Conservation (phyloP, 2,113 vertebrate genomes). For the Porphyrio hochstetteri region DNA sequence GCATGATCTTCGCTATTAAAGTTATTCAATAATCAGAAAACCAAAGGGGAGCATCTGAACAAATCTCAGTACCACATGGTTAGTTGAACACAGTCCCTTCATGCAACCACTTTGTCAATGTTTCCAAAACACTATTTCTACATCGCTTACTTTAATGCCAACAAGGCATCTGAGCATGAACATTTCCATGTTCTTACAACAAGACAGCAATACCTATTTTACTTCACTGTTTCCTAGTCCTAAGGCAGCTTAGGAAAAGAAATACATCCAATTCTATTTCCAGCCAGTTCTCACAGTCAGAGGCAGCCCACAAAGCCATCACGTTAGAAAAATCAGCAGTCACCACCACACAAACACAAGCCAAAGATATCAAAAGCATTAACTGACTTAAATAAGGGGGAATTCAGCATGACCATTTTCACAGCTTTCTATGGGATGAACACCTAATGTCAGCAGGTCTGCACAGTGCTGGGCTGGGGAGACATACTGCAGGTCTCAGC, state of each 20-base stretch:
- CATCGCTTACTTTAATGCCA: constrained; percentile 1
- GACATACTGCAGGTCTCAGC: background rate
- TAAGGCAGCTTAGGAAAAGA: background rate
- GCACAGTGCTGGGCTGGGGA: background rate
- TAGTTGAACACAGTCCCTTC: background rate
- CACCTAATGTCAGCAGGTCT: background rate
- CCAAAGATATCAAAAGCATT: constrained; percentile 11
- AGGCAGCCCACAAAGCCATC: constrained; percentile 25
- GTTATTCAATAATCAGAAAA: constrained; percentile 15
- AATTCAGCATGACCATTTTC: background rate
- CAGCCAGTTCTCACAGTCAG: background rate
- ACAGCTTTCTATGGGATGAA: background rate
- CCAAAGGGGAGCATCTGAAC: background rate
- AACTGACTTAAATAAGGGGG: background rate
- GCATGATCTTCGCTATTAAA: background rate
- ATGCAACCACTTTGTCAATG: background rate
- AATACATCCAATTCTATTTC: background rate
- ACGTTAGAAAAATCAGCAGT: background rate
- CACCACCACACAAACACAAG: background rate
- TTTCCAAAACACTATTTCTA: constrained; percentile 39
- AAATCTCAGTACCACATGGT: background rate
- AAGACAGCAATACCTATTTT: constrained; percentile 8
- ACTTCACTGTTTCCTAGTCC: background rate
- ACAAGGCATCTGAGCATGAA: background rate
- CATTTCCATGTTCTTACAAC: background rate